These are phyloP conservation scores for Drosophila yooni DNA, from an alignment of 2,888 invertebrate genomes.

Conservation along the genomic window DNA sequence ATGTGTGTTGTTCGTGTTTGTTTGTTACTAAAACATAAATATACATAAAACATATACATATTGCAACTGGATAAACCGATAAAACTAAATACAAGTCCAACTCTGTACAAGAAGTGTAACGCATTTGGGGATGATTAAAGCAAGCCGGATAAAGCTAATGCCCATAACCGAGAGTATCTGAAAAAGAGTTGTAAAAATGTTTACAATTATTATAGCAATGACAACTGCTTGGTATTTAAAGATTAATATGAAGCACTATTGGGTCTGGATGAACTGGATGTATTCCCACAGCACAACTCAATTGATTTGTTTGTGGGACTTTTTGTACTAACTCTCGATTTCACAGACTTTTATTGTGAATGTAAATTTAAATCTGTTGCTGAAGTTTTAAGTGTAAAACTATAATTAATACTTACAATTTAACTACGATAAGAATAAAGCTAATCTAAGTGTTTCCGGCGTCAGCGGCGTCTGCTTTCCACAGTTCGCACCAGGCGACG, in stretches of 20 bases:
- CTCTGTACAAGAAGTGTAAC: constrained; percentile 57
- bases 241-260: neutral
- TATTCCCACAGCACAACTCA: neutral
- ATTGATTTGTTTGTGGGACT: neutral
- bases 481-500: constrained; percentile 70
- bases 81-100: constrained; percentile 58
- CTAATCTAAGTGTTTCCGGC: constrained; percentile 14
- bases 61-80: constrained; percentile 67
- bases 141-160: constrained; percentile 57
- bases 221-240: neutral
- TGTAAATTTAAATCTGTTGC: neutral
- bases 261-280: neutral
- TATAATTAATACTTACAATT: constrained; percentile 60
- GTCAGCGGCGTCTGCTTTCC: constrained; percentile 67
- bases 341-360: neutral
- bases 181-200: neutral
- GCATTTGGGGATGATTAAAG: constrained; percentile 42
- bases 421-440: constrained; percentile 56
- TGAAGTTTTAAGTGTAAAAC: neutral
- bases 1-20: constrained; percentile 8
- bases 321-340: neutral
- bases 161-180: constrained; percentile 69
- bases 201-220: neutral
- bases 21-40: constrained; percentile 51
- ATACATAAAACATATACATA: constrained; percentile 49